Conservation (phyloP, 1,140 invertebrate species). For the Rhynchophorus ferrugineus region DNA sequence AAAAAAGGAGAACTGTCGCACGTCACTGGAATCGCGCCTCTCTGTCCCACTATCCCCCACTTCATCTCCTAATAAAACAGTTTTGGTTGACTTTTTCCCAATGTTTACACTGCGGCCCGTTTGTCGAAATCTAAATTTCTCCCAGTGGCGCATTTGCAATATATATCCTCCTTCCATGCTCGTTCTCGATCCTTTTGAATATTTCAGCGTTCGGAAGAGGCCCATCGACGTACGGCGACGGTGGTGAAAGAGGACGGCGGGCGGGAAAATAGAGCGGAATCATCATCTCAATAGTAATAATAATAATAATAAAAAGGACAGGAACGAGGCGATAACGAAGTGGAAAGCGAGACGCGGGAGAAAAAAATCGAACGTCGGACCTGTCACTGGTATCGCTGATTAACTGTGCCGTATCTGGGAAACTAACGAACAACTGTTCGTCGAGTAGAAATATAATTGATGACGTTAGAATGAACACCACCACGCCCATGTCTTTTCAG, state of each 20-base stretch:
- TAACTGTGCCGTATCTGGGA: background rate
- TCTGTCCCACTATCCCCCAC: background rate
- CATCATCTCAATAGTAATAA: no score
- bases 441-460: slow-evolving; percentile 2
- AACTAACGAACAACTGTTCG: background rate
- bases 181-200: background rate
- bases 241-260: no score
- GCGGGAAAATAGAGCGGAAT: no score
- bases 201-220: no score
- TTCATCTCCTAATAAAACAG: slow-evolving; percentile 5
- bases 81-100: background rate
- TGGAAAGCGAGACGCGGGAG: no score
- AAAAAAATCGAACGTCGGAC: no score
- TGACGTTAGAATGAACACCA: background rate
- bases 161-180: background rate
- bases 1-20: no score
- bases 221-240: no score
- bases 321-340: no score
- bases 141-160: background rate
- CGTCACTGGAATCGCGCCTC: background rate
- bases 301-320: no score
- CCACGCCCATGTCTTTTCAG: slow-evolving; percentile 3
- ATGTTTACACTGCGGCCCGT: background rate
- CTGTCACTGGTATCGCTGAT: no score
- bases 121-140: background rate